Conservation (phyloP, 2,888 invertebrate species). For the Acanthoscelides obtectus region DNA sequence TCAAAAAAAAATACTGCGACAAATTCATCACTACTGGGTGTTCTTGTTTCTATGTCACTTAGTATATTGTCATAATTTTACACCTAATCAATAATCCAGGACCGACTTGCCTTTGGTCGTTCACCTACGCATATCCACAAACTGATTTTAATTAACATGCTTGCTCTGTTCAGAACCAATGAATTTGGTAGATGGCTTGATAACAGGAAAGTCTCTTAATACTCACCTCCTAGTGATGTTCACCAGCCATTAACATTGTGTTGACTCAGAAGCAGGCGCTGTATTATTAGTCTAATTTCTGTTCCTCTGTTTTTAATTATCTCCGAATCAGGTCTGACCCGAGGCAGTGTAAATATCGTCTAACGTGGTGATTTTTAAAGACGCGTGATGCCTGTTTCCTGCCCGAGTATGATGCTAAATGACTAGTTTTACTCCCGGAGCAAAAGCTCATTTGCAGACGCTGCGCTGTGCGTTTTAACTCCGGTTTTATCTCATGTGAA, state of each 20-base stretch:
- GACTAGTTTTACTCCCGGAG: not conserved
- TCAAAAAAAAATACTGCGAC: too few species aligned
- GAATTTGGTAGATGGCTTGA: not conserved
- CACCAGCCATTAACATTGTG: not conserved
- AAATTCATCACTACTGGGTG: too few species aligned
- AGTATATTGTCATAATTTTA: too few species aligned
- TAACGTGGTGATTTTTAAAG: not conserved
- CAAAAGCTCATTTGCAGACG: not conserved
- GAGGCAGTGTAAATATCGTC: not conserved
- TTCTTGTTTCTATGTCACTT: too few species aligned
- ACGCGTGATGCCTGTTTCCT: not conserved
- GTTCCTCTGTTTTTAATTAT: not conserved
- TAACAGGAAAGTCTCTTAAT: not conserved
- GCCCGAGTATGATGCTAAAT: not conserved
- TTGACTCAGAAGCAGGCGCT: not conserved
- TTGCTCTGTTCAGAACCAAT: not conserved
- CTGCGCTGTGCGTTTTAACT: not conserved
- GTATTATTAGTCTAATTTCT: not conserved
- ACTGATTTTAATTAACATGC: not conserved
- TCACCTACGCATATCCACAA: not conserved
- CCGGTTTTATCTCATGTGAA: too few species aligned
- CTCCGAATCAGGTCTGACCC: not conserved
- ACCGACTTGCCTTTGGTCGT: not conserved
- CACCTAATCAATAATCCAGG: too few species aligned
- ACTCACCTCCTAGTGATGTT: not conserved